Evolutionary conservation across 2,888 invertebrate species (phyloP).

Genomic region (Venustoraphidia nigricollis): DNA sequence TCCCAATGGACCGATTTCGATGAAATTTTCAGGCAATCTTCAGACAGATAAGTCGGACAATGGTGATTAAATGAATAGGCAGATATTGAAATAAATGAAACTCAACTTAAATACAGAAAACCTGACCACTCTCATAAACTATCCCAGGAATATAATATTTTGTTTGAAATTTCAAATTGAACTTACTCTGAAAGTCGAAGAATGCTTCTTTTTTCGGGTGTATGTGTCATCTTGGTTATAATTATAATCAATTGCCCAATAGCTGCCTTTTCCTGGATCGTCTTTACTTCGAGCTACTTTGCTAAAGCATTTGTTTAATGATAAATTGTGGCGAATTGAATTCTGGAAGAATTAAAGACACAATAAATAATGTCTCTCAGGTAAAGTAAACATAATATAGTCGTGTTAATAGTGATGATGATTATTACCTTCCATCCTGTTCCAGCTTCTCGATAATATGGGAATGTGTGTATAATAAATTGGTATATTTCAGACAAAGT

Average conservation of each 20-base stretch:
- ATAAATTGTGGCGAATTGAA: slow-evolving; percentile 55
- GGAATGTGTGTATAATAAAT: slow-evolving; percentile 55
- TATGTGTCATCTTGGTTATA: slow-evolving; percentile 38
- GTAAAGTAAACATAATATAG: background rate
- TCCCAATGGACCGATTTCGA: too few relatives aligned
- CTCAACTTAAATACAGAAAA: too few relatives aligned
- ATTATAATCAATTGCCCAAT: slow-evolving; percentile 44
- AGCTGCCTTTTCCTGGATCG: slow-evolving; percentile 54
- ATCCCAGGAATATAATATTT: too few relatives aligned
- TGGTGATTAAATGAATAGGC: too few relatives aligned
- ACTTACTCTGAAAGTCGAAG: slow-evolving; percentile 1
- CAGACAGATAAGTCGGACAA: too few relatives aligned
- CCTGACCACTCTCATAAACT: background rate
- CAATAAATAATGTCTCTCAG: slow-evolving; percentile 1
- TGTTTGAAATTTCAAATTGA: background rate
- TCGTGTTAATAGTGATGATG: background rate
- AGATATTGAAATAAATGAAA: too few relatives aligned
- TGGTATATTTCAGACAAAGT: slow-evolving; percentile 58
- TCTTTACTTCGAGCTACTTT: slow-evolving; percentile 56
- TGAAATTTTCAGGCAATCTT: too few relatives aligned
- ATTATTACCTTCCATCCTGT: slow-evolving; percentile 53
- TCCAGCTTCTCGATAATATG: slow-evolving; percentile 52
- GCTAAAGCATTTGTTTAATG: slow-evolving; percentile 56
- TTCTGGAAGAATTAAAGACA: slow-evolving; percentile 35
- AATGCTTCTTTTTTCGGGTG: slow-evolving; percentile 29